These are phyloP conservation scores for Tetrax tetrax DNA, from an alignment of 2,113 vertebrate species.

Conservation along the genomic window DNA sequence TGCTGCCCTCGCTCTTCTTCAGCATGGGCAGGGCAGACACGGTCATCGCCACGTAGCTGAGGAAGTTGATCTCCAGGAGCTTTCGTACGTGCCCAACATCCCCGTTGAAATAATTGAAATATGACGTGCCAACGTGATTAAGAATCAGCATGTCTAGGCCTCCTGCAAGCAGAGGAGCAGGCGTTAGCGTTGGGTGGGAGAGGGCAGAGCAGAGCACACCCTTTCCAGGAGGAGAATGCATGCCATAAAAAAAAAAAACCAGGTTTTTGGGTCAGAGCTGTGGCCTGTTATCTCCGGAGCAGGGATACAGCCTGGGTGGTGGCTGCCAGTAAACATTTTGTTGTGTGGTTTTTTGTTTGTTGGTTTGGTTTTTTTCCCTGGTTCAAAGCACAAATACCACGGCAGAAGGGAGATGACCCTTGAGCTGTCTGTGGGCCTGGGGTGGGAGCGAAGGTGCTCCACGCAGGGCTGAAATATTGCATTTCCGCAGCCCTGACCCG, in stretches of 20 bases:
- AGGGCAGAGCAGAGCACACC: background rate
- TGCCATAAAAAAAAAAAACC: background rate
- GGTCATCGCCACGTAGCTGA: constrained; percentile 76
- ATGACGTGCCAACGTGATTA: constrained; percentile 55
- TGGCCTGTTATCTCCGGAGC: background rate
- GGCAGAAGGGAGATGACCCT: background rate
- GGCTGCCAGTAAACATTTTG: background rate
- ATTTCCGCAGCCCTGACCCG: background rate
- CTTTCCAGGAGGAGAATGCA: background rate
- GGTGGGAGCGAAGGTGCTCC: background rate
- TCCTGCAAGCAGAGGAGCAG: constrained; percentile 56
- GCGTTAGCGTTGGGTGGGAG: background rate
- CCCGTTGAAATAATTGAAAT: constrained; percentile 49
- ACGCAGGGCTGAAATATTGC: fast-evolving
- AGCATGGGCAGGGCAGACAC: constrained; percentile 75
- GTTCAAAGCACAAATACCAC: background rate
- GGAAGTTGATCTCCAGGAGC: constrained; percentile 75
- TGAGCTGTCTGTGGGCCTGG: fast-evolving
- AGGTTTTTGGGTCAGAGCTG: background rate
- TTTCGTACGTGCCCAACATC: constrained; percentile 46
- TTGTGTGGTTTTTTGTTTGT: background rate
- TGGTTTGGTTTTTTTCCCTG: background rate
- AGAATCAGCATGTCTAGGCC: constrained; percentile 82
- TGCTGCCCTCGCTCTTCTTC: constrained; percentile 75
- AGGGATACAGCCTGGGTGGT: no score